phyloP scores from a whole-genome alignment of 2,888 invertebrate species.

The Melanostoma scalare region DNA sequence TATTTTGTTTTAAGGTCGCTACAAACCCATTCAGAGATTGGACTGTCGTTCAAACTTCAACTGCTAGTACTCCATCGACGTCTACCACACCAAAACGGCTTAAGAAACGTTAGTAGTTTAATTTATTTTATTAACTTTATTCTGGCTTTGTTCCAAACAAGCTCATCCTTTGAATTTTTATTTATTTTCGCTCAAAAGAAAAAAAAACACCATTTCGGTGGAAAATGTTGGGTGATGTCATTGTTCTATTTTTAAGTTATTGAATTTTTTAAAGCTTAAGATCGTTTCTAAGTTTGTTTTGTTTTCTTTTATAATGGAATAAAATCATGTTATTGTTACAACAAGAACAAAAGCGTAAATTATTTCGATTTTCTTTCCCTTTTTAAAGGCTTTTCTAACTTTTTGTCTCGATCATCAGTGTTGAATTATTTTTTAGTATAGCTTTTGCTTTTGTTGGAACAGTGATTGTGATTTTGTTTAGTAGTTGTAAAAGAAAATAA shows the following conservation, averaged over 20 bases:
- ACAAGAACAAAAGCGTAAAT: constrained; percentile 69
- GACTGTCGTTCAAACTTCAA: constrained; percentile 80
- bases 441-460: constrained; percentile 68
- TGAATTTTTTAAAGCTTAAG: constrained; percentile 23
- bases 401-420: background rate
- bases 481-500: background rate
- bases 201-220: constrained; percentile 19
- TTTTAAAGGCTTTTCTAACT: background rate
- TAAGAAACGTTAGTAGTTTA: constrained; percentile 81
- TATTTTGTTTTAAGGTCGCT: constrained; percentile 81
- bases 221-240: background rate
- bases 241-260: constrained; percentile 18
- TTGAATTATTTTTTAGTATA: background rate
- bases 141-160: constrained; percentile 4
- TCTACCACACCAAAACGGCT: constrained; percentile 80
- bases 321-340: constrained; percentile 72
- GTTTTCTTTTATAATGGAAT: constrained; percentile 48
- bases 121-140: constrained; percentile 5
- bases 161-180: background rate
- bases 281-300: constrained; percentile 38
- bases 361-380: constrained; percentile 40
- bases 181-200: background rate
- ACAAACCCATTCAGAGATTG: constrained; percentile 88
- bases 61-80: constrained; percentile 79
- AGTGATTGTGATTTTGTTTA: constrained; percentile 45